Evolutionary conservation across 2,797 vertebrate genomes (phyloP).

Genomic region (Schizothorax lantsangensis): DNA sequence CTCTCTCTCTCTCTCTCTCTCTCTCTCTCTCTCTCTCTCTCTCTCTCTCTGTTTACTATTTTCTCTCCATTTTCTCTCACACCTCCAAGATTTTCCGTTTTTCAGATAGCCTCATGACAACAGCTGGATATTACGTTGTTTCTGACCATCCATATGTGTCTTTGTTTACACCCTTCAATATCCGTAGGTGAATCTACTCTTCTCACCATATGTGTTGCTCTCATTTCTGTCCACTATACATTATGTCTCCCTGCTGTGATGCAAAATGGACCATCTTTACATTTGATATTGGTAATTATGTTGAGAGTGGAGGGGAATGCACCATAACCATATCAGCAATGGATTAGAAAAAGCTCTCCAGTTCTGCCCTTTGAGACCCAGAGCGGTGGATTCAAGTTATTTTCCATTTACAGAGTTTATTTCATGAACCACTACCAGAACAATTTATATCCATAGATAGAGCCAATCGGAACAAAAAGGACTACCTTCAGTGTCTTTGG

Average conservation of each 20-base stretch:
- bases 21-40: not conserved
- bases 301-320: conserved; percentile 47
- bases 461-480: conserved; percentile 13
- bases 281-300: conserved; percentile 48
- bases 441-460: not conserved
- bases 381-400: conserved; percentile 51
- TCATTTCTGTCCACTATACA: conserved; percentile 12
- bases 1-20: no score
- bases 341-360: conserved; percentile 48
- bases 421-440: conserved; percentile 3
- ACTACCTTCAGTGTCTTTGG: not conserved
- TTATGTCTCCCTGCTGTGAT: conserved; percentile 2
- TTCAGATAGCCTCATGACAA: not conserved
- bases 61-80: not conserved
- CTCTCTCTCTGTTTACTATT: not conserved
- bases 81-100: not conserved
- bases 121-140: conserved; percentile 4
- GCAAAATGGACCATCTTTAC: conserved; percentile 11
- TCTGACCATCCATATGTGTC: not conserved
- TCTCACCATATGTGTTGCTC: not conserved
- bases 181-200: conserved; percentile 13
- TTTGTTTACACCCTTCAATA: not conserved
- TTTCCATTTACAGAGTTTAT: conserved; percentile 52
- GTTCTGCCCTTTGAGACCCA: conserved; percentile 52
- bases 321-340: conserved; percentile 49